These are phyloP conservation scores for Cossypha niveicapilla DNA, from an alignment of 2,797 vertebrate species.

Conservation along the genomic window DNA sequence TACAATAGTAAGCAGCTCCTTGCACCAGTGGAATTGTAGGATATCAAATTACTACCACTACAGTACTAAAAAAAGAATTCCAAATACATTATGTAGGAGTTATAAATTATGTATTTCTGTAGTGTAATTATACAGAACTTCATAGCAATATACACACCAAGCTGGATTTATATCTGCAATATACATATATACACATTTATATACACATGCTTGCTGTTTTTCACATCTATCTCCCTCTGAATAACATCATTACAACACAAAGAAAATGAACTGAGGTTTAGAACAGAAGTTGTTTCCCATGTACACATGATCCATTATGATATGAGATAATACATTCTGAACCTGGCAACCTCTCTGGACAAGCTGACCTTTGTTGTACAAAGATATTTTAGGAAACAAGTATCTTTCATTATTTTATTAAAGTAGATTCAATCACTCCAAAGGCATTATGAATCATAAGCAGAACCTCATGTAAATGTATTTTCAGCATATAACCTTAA, in stretches of 20 bases:
- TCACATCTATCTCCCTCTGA: background rate
- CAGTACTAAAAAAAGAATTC: constrained; percentile 16
- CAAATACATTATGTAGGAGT: constrained; percentile 38
- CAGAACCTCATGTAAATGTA: background rate
- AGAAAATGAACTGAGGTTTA: background rate
- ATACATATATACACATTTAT: background rate
- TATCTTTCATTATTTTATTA: background rate
- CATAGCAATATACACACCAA: background rate
- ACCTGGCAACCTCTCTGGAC: background rate
- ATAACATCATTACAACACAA: background rate
- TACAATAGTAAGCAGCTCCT: background rate
- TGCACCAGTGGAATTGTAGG: background rate
- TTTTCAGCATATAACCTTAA: background rate
- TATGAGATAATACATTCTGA: background rate
- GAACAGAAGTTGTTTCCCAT: background rate
- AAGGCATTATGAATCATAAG: background rate
- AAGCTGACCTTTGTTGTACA: background rate
- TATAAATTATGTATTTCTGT: constrained; percentile 36
- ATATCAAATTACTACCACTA: constrained; percentile 40
- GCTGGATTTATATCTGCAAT: background rate
- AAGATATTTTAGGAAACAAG: background rate
- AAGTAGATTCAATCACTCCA: background rate
- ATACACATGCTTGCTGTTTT: background rate
- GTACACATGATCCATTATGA: background rate
- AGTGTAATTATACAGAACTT: constrained; percentile 10